Percentiles rank a stretch among this genome's conserved stretches.
Conservation (phyloP, 2,888 invertebrate genomes). For the Rhamnusium bicolor region DNA sequence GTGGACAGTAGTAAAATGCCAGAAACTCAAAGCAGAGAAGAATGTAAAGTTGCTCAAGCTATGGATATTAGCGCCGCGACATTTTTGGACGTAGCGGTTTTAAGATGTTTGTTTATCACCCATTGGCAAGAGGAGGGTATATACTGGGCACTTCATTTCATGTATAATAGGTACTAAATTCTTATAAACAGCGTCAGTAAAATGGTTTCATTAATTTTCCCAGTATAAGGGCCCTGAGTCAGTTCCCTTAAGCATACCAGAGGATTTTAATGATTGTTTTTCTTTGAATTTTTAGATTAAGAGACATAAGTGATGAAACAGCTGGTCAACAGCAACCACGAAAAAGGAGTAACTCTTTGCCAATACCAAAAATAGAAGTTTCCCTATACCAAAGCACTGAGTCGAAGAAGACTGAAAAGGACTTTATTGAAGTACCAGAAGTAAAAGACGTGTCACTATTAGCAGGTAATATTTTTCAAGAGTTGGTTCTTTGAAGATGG, state of each 20-base stretch:
- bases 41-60: constrained; percentile 32
- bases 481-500: too few relatives aligned
- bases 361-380: constrained; percentile 93
- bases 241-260: neutral
- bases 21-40: constrained; percentile 51
- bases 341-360: constrained; percentile 92
- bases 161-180: constrained; percentile 83
- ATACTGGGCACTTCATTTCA: constrained; percentile 95
- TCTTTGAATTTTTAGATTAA: constrained; percentile 74
- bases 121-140: constrained; percentile 99
- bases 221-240: neutral
- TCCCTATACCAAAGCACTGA: constrained; percentile 88
- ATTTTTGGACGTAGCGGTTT: constrained; percentile 95
- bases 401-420: constrained; percentile 78
- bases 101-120: constrained; percentile 94
- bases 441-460: constrained; percentile 78
- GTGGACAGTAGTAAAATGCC: constrained; percentile 74
- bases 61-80: constrained; percentile 88
- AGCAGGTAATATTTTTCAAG: constrained; percentile 70
- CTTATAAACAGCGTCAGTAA: too few relatives aligned
- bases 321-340: constrained; percentile 85
- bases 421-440: constrained; percentile 86
- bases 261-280: constrained; percentile 4
- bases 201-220: too few relatives aligned
- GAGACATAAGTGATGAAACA: constrained; percentile 90